These are phyloP conservation scores for Myotis pilosus DNA, from an alignment of 2,797 vertebrate genomes.

Conservation along the genomic window DNA sequence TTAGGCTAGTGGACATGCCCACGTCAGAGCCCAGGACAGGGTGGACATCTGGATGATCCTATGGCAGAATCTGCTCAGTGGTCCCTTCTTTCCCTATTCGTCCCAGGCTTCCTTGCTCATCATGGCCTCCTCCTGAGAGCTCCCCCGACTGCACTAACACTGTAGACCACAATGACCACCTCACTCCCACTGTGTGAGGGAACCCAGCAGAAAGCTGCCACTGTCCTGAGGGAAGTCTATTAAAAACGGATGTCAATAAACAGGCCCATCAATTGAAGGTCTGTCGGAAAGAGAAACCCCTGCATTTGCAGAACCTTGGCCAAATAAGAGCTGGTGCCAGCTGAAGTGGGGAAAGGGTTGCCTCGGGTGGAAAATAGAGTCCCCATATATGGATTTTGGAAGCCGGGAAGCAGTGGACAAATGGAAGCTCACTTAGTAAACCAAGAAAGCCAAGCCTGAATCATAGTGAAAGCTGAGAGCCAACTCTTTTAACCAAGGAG, in stretches of 20 bases:
- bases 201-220: background rate
- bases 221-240: background rate
- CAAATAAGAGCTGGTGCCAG: background rate
- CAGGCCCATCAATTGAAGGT: background rate
- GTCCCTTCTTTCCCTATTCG: background rate
- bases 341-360: background rate
- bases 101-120: background rate
- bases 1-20: background rate
- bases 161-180: background rate
- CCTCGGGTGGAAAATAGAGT: background rate
- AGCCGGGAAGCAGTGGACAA: background rate
- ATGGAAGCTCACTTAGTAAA: background rate
- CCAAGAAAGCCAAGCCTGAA: background rate
- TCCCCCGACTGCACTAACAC: background rate
- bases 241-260: background rate
- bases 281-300: background rate
- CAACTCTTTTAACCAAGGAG: background rate
- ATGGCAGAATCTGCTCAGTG: background rate
- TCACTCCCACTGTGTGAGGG: background rate
- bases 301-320: background rate
- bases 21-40: background rate
- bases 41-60: background rate
- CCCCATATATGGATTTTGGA: background rate
- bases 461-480: background rate
- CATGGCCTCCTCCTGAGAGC: background rate